These are phyloP conservation scores for Cryptus viduatorius DNA, from an alignment of 2,888 invertebrate species.

Conservation along the genomic window DNA sequence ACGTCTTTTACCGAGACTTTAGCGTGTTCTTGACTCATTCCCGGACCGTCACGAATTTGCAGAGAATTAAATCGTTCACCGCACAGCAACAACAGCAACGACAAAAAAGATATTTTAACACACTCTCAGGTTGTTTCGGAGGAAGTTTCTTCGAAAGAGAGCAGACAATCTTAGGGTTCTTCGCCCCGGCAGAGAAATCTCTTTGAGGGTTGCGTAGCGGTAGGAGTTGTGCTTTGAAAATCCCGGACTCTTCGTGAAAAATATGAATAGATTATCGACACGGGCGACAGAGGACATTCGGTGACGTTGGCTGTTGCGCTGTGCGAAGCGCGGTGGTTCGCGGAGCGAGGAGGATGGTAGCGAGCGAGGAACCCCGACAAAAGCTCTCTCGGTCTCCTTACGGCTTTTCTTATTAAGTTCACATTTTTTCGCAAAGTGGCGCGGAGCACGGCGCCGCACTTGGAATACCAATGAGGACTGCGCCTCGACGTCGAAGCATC, in stretches of 20 bases:
- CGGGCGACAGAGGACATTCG: slow-evolving; percentile 45
- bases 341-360: slow-evolving; percentile 53
- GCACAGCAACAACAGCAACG: slow-evolving; percentile 28
- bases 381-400: slow-evolving; percentile 80
- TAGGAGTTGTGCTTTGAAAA: slow-evolving; percentile 56
- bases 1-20: slow-evolving; percentile 58
- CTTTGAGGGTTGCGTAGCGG: background rate
- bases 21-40: slow-evolving; percentile 45
- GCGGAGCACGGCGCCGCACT: slow-evolving; percentile 75
- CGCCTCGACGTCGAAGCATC: slow-evolving; percentile 70
- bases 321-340: slow-evolving; percentile 19
- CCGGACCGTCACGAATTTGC: slow-evolving; percentile 57
- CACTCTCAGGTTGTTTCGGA: slow-evolving; percentile 42
- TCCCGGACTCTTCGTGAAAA: slow-evolving; percentile 70
- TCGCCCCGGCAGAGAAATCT: slow-evolving; percentile 23
- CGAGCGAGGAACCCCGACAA: slow-evolving; percentile 74
- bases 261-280: slow-evolving; percentile 79
- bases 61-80: slow-evolving; percentile 61
- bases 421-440: slow-evolving; percentile 84
- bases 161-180: slow-evolving; percentile 35
- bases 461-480: slow-evolving; percentile 83
- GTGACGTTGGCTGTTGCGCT: slow-evolving; percentile 49
- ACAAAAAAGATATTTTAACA: slow-evolving; percentile 38
- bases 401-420: slow-evolving; percentile 85
- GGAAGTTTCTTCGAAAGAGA: slow-evolving; percentile 44